phyloP scores from a whole-genome alignment of 2,113 vertebrate genomes.

The Coreoperca whiteheadi region DNA sequence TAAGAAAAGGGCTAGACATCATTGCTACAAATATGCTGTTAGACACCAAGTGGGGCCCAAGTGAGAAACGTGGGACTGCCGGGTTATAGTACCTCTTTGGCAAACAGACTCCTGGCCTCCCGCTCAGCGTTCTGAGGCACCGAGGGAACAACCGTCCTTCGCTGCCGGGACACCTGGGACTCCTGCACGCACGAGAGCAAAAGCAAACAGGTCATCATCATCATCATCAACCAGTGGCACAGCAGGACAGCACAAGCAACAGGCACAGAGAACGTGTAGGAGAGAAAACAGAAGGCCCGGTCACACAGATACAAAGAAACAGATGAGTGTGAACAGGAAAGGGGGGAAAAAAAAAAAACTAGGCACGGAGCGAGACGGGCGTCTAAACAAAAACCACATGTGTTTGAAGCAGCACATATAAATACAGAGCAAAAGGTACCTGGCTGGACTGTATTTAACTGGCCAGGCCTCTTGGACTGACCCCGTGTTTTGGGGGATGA shows the following conservation, averaged over 20 bases:
- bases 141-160: conserved; percentile 89
- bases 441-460: conserved; percentile 17
- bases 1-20: neutral
- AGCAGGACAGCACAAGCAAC: conserved; percentile 6
- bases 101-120: conserved; percentile 93
- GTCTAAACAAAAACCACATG: conserved; percentile 67
- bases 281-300: conserved; percentile 15
- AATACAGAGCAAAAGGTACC: conserved; percentile 28
- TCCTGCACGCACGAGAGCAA: conserved; percentile 78
- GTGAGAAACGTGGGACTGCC: neutral
- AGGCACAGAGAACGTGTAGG: conserved; percentile 3
- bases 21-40: neutral
- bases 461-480: neutral
- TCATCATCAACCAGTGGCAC: neutral
- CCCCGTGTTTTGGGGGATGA: neutral
- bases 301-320: neutral
- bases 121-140: conserved; percentile 94
- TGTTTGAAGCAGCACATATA: conserved; percentile 32
- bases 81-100: conserved; percentile 90
- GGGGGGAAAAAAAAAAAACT: no score
- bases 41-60: neutral
- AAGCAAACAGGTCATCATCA: neutral
- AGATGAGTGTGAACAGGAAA: conserved; percentile 20
- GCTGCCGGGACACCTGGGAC: conserved; percentile 89
- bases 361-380: neutral